Base-by-base conservation (phyloP, 2,888 invertebrate species). In the Bombyx huttoni region DNA sequence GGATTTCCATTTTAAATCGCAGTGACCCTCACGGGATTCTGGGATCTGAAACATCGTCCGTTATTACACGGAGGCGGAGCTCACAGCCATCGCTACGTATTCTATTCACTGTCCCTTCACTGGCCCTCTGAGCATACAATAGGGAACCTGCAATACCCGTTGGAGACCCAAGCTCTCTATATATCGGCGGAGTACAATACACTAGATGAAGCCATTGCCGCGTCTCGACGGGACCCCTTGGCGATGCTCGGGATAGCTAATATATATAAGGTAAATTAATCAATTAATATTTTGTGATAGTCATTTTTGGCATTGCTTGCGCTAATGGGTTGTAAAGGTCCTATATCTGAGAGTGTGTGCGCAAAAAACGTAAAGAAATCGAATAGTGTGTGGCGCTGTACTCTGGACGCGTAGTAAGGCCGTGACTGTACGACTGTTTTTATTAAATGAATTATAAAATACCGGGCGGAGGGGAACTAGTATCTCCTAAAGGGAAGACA, bases 51-150 rank as follows among this genome's bases (percentile, higher is more conserved):
- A 0, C 55, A 53, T 0, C 68, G 68, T 7, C 85, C 85, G 0
- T 46, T 73, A 0, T 59, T 85, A 0, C 75, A 75, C 53, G 83
- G 83, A 0, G 86, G 85, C 0, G 81, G 81, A 2, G 78, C 72
- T 0, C 71, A 81, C 56, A 74, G 77, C 46, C 75, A 85, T 0
- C 70, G 82, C 1, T 86, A 85, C 53, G 45, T 75, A 1, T 85
- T 85, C 59, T 72, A 83, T 54, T 82, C 78, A 0, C 50, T 85
- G 34, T 61, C 65, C 8, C 34, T 82, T 0, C 80, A 75, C 51
- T 73, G 75, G 67, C 84, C 82, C 0, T 82, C 85, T 0, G 85
- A 86, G 49, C 85, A 86, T 50, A 64, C 64, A 0, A 62, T 85
- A 3, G 76, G 67, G 0, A 68, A 66, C 0, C 51, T 77, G 0